Conservation (phyloP, 1,140 invertebrate species). For the Heliconius eleuchia region DNA sequence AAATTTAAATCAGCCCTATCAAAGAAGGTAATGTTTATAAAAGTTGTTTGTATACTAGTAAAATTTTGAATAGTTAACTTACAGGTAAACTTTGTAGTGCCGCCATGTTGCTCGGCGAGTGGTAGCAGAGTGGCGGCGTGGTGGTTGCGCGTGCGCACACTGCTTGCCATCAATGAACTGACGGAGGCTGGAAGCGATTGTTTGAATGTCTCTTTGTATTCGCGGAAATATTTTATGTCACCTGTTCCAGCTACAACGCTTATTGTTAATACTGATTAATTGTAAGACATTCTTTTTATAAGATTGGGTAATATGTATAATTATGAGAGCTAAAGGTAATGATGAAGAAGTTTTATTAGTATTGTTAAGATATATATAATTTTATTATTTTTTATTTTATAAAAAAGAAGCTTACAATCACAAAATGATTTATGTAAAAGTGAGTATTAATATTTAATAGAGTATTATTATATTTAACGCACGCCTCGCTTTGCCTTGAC, state of each 20-base stretch:
- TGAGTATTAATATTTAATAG: no score
- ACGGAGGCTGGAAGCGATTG: conserved; percentile 56
- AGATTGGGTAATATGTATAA: neutral
- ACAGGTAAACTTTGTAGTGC: conserved; percentile 54
- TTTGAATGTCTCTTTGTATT: conserved; percentile 47
- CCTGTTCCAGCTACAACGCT: conserved; percentile 33
- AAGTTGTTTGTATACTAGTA: conserved; percentile 38
- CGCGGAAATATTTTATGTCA: conserved; percentile 40
- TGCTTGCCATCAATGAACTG: conserved; percentile 51
- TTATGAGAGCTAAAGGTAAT: no score
- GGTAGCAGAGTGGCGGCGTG: conserved; percentile 58
- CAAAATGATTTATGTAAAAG: no score
- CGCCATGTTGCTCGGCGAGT: conserved; percentile 70
- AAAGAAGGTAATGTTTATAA: neutral
- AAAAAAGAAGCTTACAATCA: no score
- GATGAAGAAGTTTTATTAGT: no score
- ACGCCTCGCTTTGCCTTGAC: no score
- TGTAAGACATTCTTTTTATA: conserved; percentile 11
- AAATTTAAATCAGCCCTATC: neutral
- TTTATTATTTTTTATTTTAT: no score
- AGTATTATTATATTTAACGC: no score
- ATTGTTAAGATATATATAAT: no score
- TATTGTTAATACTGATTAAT: conserved; percentile 12
- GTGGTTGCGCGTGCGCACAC: conserved; percentile 57
- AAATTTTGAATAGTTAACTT: conserved; percentile 49